A percentile compares a stretch with the other conserved stretches of the same genome.
These are phyloP conservation scores for Coreoperca whiteheadi DNA, from an alignment of 2,113 vertebrate genomes.

Conservation along the genomic window DNA sequence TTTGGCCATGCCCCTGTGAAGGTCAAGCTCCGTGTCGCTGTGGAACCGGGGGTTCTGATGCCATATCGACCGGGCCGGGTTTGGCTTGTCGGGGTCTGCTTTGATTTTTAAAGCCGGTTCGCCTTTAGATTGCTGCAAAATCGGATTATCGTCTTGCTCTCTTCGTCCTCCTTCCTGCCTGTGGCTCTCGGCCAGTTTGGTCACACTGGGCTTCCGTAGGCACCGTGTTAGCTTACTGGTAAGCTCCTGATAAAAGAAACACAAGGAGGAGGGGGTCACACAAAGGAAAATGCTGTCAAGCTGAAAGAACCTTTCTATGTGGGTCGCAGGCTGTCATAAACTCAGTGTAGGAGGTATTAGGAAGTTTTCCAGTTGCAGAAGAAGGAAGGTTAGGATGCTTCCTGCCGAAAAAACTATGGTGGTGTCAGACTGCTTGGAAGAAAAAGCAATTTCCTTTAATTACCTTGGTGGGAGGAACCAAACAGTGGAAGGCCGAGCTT, in stretches of 20 bases:
- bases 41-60: neutral
- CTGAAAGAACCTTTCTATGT: too few relatives aligned
- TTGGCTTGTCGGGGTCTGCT: conserved; percentile 46
- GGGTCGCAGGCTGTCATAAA: too few relatives aligned
- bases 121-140: neutral
- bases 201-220: neutral
- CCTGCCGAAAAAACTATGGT: too few relatives aligned
- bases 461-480: conserved; percentile 49
- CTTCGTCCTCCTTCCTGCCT: neutral
- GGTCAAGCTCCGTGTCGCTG: neutral
- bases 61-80: rapidly evolving
- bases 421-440: neutral
- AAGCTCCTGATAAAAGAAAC: conserved; percentile 36
- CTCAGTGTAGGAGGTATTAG: neutral
- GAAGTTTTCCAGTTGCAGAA: neutral
- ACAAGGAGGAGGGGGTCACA: neutral
- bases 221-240: neutral
- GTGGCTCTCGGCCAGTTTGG: neutral
- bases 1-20: neutral
- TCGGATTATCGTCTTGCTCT: neutral
- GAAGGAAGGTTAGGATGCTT: neutral
- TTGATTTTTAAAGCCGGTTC: conserved; percentile 31
- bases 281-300: too few relatives aligned
- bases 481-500: neutral
- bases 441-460: neutral